Evolutionary conservation across 1,140 invertebrate genomes (phyloP), one percentile per base, ranked within the genome.

Genomic region (Bombus waltoni): DNA sequence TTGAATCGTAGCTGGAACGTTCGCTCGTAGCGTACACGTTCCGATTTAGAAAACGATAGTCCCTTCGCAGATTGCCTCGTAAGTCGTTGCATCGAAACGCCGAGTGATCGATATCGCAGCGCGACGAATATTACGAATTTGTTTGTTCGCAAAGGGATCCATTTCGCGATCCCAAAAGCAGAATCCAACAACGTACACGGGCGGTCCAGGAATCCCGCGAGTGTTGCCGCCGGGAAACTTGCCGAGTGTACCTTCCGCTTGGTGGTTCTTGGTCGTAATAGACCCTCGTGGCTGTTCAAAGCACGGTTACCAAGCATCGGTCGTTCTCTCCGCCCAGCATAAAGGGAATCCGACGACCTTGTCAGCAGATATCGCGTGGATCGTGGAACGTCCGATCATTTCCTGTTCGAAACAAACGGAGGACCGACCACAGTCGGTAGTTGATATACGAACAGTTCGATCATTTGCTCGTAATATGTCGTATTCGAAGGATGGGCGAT

Each of bases 241-340:
- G 47, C 13, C 35, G 59, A 68, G 86, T 84, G 84, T 79, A 59
- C 47, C 72, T 87, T 84, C 53, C 75, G 57, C 62, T 25, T 28
- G 32, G 25, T 9, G 81, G 18, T 85, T 79, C 76, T 74, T 59
- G 71, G 47, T 83, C 86, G 68, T 75, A 71, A 83, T 83, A 73
- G 74, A 87, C 44, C 59, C 38, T 35, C 28, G 68, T n/a, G 25
- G 47, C 62, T 35, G n/a, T 47, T 85, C 72, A 75, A 70, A 78
- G 65, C 68, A 44, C n/a, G 32, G 28, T 10, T 9, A 11, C 11
- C 53, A 42, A 32, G 53, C 80, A 85, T 74, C 44, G 78, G 18
- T 73, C 77, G 35, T 28, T 13, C 25, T 11, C 38, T 53, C 35
- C 10, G 32, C 3, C 44, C 2, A n/a, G 32, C 32, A 18, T 66